Evolutionary conservation across 2,888 invertebrate species (phyloP).

Genomic region (Dichetophora obliterata): DNA sequence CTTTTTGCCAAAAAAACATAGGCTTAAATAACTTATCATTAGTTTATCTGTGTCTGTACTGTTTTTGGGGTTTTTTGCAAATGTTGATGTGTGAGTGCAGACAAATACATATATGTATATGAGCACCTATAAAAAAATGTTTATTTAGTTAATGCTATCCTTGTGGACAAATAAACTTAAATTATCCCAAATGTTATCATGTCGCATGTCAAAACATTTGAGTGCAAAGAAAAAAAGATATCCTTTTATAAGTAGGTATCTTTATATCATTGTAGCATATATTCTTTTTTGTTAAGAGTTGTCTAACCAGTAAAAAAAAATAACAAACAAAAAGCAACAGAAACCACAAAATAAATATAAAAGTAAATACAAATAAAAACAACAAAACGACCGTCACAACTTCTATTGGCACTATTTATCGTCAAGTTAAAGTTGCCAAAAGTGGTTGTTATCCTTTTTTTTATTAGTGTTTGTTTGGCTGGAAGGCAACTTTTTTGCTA

Average conservation of each 20-base stretch:
- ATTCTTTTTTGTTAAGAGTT: too few relatives aligned
- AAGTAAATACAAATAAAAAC: background rate
- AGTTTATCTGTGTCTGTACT: too few relatives aligned
- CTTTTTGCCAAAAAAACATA: too few relatives aligned
- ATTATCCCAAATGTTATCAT: conserved; percentile 1
- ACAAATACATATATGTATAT: background rate
- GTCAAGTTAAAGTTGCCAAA: background rate
- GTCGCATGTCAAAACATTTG: conserved; percentile 3
- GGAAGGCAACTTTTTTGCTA: conserved; percentile 16
- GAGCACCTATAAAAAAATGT: conserved; percentile 21
- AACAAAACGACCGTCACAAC: conserved; percentile 39
- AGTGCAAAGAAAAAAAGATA: conserved; percentile 1
- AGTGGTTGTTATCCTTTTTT: conserved; percentile 7
- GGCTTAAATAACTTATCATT: too few relatives aligned
- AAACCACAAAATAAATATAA: background rate
- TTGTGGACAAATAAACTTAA: conserved; percentile 34
- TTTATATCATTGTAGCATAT: too few relatives aligned
- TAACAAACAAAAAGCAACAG: conserved; percentile 15
- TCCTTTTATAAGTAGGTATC: conserved; percentile 1
- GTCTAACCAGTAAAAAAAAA: background rate
- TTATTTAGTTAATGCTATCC: conserved; percentile 21
- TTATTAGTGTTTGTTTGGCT: conserved; percentile 4
- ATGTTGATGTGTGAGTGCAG: too few relatives aligned
- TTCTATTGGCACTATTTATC: conserved; percentile 25
- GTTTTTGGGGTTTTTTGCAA: background rate